These are phyloP conservation scores for Nymphicus hollandicus DNA, from an alignment of 2,113 vertebrate genomes.

Conservation along the genomic window DNA sequence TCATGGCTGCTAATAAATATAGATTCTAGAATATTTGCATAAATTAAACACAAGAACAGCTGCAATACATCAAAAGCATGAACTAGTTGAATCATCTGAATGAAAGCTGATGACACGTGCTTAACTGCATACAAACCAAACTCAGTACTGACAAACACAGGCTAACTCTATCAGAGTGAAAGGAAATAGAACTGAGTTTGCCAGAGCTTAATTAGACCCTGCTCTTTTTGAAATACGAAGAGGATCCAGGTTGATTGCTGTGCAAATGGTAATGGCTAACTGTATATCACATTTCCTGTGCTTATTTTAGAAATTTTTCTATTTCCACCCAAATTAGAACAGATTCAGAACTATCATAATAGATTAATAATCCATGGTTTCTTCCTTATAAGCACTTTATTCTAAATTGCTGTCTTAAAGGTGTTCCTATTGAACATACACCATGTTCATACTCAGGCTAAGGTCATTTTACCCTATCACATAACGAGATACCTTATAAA, in stretches of 20 bases:
- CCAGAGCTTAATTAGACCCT: constrained; percentile 14
- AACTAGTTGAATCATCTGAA: constrained; percentile 38
- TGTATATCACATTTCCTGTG: not conserved
- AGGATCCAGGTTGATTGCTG: constrained; percentile 23
- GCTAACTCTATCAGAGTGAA: constrained; percentile 8
- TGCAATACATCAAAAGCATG: constrained; percentile 56
- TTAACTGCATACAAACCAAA: constrained; percentile 15
- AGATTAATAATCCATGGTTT: not conserved
- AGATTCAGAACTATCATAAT: not conserved
- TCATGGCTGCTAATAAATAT: constrained; percentile 16
- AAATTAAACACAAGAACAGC: constrained; percentile 54
- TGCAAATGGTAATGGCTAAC: constrained; percentile 13
- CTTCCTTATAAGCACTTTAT: not conserved
- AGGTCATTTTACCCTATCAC: not conserved
- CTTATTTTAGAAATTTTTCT: constrained; percentile 59
- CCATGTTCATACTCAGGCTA: not conserved
- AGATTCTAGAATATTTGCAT: constrained; percentile 44
- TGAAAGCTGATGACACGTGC: constrained; percentile 51
- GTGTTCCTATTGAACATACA: not conserved
- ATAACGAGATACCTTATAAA: not conserved
- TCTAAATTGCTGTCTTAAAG: not conserved
- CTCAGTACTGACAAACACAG: not conserved
- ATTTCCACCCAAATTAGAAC: not conserved
- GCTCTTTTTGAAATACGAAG: constrained; percentile 10
- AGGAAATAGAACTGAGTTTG: not conserved